These are phyloP conservation scores for Syrista parreyssii DNA, from an alignment of 2,888 invertebrate species.

Conservation along the genomic window DNA sequence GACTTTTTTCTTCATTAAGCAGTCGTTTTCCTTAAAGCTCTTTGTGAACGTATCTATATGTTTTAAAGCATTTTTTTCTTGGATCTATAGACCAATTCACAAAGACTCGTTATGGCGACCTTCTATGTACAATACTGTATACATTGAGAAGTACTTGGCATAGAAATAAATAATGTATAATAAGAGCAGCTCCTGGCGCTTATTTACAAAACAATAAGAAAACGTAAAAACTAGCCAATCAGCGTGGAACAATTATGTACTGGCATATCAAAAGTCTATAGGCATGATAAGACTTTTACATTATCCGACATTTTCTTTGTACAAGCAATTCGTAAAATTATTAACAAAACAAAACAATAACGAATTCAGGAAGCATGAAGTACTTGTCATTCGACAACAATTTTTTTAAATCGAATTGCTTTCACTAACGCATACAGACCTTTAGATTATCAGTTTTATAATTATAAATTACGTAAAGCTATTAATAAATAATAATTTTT, in stretches of 20 bases:
- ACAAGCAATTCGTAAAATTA: too few relatives aligned
- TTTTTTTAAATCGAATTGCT: too few relatives aligned
- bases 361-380: too few relatives aligned
- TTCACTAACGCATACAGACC: too few relatives aligned
- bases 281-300: not conserved
- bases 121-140: not conserved
- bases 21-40: too few relatives aligned
- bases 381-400: too few relatives aligned
- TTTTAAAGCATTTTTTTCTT: not conserved
- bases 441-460: too few relatives aligned
- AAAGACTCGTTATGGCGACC: not conserved
- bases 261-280: not conserved
- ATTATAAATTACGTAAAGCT: too few relatives aligned
- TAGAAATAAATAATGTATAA: not conserved
- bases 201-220: slow-evolving; percentile 6
- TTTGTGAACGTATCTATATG: too few relatives aligned
- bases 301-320: not conserved
- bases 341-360: too few relatives aligned
- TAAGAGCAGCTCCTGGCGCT: not conserved
- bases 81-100: not conserved
- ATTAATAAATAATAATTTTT: too few relatives aligned
- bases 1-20: too few relatives aligned
- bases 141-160: not conserved
- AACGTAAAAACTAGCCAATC: slow-evolving; percentile 4
- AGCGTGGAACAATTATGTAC: not conserved